Evolutionary conservation across 2,797 vertebrate species (phyloP).

Genomic region (Scomberomorus guttatus): DNA sequence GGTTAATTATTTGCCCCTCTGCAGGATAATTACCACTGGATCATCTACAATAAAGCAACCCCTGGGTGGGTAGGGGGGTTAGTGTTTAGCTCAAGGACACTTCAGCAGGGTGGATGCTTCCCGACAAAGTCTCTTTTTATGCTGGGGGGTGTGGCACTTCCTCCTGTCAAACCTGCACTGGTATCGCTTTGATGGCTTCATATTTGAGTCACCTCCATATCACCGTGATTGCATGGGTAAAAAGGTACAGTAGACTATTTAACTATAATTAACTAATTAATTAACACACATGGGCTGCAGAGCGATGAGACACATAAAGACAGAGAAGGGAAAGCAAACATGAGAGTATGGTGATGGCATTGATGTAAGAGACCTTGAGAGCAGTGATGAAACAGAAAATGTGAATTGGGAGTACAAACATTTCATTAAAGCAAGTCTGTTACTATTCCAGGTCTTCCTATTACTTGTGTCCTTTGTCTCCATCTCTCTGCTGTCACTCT

Average conservation of each 20-base stretch:
- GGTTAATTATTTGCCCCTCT: slow-evolving; percentile 1
- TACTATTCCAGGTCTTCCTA: slow-evolving; percentile 15
- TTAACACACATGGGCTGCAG: not conserved
- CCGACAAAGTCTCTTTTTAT: not conserved
- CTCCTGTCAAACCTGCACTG: not conserved
- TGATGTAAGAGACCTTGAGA: slow-evolving; percentile 48
- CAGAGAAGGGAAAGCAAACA: slow-evolving; percentile 13
- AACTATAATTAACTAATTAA: not conserved
- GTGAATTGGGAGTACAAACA: slow-evolving; percentile 34
- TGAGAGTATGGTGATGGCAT: slow-evolving; percentile 9
- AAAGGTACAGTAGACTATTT: not conserved
- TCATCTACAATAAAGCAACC: not conserved
- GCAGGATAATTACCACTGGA: not conserved
- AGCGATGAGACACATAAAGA: slow-evolving; percentile 3
- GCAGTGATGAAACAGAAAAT: slow-evolving; percentile 30
- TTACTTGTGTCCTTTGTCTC: slow-evolving; percentile 40
- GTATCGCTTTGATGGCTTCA: not conserved
- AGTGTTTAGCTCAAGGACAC: not conserved
- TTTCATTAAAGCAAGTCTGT: slow-evolving; percentile 37
- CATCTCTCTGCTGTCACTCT: slow-evolving; percentile 32
- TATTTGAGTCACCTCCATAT: slow-evolving; percentile 19
- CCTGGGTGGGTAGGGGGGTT: not conserved
- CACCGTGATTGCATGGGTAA: not conserved
- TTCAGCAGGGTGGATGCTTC: no score
- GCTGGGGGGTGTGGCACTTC: no score